Evolutionary conservation across 2,797 vertebrate species (phyloP).

Genomic region (Sebastiscus tertius): DNA sequence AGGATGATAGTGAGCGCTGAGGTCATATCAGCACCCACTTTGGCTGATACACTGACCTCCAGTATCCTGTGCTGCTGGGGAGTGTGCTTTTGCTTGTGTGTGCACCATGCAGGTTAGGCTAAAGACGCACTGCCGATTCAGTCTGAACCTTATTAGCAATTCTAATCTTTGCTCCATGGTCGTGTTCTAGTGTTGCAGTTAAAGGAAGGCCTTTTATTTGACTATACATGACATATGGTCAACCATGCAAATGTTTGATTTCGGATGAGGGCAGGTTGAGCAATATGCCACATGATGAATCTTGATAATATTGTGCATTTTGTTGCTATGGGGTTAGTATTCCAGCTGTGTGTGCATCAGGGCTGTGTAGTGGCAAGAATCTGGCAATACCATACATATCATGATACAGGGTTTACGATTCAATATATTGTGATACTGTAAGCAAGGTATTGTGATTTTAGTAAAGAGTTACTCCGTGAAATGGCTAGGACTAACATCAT

Average conservation of each 20-base stretch:
- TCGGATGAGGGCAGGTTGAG: not conserved
- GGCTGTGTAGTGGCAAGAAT: too few species aligned
- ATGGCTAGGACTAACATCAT: too few species aligned
- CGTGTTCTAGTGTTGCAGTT: not conserved
- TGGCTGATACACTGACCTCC: constrained; percentile 26
- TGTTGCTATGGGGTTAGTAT: not conserved
- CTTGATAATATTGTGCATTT: not conserved
- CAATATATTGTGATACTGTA: too few species aligned
- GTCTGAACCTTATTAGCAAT: constrained; percentile 31
- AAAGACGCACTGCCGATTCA: constrained; percentile 23
- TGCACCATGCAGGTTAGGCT: not conserved
- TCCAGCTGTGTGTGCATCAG: not conserved
- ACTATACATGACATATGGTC: not conserved
- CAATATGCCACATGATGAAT: not conserved
- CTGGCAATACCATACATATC: too few species aligned
- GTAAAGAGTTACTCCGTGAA: too few species aligned
- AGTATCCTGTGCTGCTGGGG: not conserved
- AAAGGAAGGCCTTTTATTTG: not conserved
- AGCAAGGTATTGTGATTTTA: too few species aligned
- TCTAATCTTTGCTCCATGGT: constrained; percentile 40
- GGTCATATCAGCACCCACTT: constrained; percentile 23
- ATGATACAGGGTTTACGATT: too few species aligned
- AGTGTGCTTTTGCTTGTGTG: not conserved
- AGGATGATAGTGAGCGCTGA: constrained; percentile 16
- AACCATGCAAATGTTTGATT: not conserved